Percentiles rank a stretch among this genome's conserved stretches.
These are phyloP conservation scores for Hippocampus comes DNA, from an alignment of 2,113 vertebrate genomes.

Conservation along the genomic window DNA sequence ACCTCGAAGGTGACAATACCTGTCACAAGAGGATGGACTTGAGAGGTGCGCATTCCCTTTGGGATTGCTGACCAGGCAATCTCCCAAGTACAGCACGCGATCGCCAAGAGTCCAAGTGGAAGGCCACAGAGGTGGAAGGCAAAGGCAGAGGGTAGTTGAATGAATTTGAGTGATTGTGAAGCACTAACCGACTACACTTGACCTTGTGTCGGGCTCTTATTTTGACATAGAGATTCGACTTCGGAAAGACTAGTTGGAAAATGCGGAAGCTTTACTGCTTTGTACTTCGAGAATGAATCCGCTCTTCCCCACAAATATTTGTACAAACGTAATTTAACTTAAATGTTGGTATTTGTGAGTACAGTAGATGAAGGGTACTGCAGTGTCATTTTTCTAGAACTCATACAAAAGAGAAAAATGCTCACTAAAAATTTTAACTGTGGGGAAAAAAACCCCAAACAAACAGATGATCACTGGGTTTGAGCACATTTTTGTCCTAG, in stretches of 20 bases:
- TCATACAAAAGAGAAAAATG: not conserved
- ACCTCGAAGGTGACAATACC: conserved; percentile 55
- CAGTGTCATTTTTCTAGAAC: not conserved
- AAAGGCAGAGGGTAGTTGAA: conserved; percentile 35
- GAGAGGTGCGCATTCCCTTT: conserved; percentile 50
- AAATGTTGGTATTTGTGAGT: too few relatives aligned
- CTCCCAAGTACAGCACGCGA: conserved; percentile 39
- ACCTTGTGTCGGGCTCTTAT: not conserved
- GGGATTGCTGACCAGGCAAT: conserved; percentile 45
- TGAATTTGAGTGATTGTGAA: conserved; percentile 25
- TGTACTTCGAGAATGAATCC: too few relatives aligned
- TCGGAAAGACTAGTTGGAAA: not conserved
- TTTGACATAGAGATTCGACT: not conserved
- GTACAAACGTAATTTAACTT: too few relatives aligned
- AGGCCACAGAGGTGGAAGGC: conserved; percentile 28
- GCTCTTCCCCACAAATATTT: too few relatives aligned
- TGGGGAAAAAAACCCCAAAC: too few relatives aligned
- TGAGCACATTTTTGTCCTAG: not conserved
- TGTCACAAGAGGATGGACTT: conserved; percentile 54
- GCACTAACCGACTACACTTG: not conserved
- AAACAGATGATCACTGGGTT: too few relatives aligned
- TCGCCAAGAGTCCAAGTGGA: conserved; percentile 51
- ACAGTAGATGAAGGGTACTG: too few relatives aligned
- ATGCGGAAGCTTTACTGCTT: not conserved
- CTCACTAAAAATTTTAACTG: too few relatives aligned